phyloP scores from a whole-genome alignment of 2,888 invertebrate genomes.

The Hipparchia sbordonii region DNA sequence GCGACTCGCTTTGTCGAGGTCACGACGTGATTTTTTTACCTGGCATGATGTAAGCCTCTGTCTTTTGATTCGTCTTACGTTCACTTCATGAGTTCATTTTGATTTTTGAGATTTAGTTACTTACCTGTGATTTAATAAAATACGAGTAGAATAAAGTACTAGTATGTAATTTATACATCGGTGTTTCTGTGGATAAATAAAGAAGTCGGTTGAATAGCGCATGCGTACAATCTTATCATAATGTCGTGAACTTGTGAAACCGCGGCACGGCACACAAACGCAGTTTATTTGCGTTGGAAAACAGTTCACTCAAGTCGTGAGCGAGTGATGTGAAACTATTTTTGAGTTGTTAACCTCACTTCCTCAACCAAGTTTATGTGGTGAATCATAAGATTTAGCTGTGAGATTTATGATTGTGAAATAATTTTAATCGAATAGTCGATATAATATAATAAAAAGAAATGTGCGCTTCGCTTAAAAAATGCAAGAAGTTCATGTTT shows the following conservation, averaged over 20 bases:
- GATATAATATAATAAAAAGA: conserved; percentile 5
- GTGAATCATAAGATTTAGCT: conserved; percentile 54
- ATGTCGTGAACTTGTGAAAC: conserved; percentile 33
- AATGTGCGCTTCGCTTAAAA: conserved; percentile 19
- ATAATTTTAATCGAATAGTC: conserved; percentile 19
- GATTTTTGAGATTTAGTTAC: background rate
- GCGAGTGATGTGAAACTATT: conserved; percentile 62
- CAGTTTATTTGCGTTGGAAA: conserved; percentile 67
- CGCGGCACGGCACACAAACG: conserved; percentile 43
- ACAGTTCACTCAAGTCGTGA: conserved; percentile 45
- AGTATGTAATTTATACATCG: conserved; percentile 14
- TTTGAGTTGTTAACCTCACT: conserved; percentile 73
- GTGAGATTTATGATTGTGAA: conserved; percentile 10
- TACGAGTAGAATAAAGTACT: background rate
- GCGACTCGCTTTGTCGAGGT: conserved; percentile 59
- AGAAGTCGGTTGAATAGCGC: conserved; percentile 18
- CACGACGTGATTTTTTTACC: conserved; percentile 70
- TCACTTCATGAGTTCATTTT: conserved; percentile 32
- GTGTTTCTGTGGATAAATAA: conserved; percentile 13
- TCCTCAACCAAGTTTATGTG: conserved; percentile 45
- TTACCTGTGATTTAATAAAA: background rate
- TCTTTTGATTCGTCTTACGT: conserved; percentile 54
- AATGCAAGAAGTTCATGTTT: conserved; percentile 17
- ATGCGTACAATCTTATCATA: conserved; percentile 35
- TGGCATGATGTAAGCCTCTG: conserved; percentile 67